A percentile compares a stretch with the other conserved stretches of the same genome.
Evolutionary conservation across 1,140 invertebrate genomes (phyloP).

Genomic region (Drosophila sp.): DNA sequence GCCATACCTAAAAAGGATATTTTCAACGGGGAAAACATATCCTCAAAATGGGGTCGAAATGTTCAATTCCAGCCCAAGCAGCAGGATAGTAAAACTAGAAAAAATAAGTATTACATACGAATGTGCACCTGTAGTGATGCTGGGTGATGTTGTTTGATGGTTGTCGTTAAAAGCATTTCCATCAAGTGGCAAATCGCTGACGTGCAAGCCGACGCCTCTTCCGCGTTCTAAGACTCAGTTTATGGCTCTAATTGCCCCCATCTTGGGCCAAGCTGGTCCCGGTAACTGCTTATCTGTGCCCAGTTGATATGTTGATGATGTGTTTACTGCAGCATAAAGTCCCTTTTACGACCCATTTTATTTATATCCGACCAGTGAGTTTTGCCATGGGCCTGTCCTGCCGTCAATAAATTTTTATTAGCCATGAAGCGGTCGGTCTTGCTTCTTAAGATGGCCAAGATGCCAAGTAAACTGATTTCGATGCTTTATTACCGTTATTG

Average conservation of each 20-base stretch:
- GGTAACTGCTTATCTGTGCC: slow-evolving; percentile 78
- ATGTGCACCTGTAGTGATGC: slow-evolving; percentile 36
- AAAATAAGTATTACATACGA: neutral
- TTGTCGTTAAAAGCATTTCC: slow-evolving; percentile 38
- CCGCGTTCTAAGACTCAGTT: slow-evolving; percentile 72
- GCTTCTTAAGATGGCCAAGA: slow-evolving; percentile 52
- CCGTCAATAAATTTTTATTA: slow-evolving; percentile 81
- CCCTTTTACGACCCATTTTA: slow-evolving; percentile 78
- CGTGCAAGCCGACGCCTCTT: slow-evolving; percentile 69
- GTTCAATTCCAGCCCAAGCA: neutral
- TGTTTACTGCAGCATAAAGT: slow-evolving; percentile 81
- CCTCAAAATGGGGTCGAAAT: neutral
- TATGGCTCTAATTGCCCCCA: slow-evolving; percentile 74
- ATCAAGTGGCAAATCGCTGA: slow-evolving; percentile 54
- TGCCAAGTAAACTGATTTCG: slow-evolving; percentile 70
- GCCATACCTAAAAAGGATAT: neutral
- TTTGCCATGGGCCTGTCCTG: slow-evolving; percentile 60
- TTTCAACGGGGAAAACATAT: neutral
- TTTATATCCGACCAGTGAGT: slow-evolving; percentile 65
- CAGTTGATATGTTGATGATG: slow-evolving; percentile 81
- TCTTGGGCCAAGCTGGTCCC: slow-evolving; percentile 67
- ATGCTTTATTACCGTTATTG: slow-evolving; percentile 76
- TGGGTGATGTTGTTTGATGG: slow-evolving; percentile 38
- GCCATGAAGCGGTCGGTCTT: slow-evolving; percentile 75
- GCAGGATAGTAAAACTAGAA: neutral